phyloP scores from a whole-genome alignment of 2,113 vertebrate genomes.

The Thryonomys swinderianus region DNA sequence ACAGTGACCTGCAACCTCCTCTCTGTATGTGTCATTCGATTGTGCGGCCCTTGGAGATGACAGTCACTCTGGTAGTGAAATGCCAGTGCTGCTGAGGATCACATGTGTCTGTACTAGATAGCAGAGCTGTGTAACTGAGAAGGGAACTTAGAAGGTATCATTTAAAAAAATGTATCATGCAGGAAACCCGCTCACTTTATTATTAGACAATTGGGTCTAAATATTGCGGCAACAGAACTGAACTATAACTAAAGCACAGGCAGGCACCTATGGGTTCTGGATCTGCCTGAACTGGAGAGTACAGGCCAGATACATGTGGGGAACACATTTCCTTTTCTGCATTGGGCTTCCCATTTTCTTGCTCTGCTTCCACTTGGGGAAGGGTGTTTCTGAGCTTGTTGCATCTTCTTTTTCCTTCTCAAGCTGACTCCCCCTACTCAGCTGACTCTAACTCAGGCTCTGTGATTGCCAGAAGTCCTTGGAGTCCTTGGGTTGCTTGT shows the following conservation, averaged over 20 bases:
- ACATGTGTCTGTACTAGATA: not conserved
- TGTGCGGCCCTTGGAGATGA: not conserved
- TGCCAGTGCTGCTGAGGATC: not conserved
- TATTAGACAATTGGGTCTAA: not conserved
- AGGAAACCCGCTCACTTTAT: not conserved
- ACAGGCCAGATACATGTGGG: accelerated
- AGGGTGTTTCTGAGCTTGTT: not conserved
- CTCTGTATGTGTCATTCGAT: not conserved
- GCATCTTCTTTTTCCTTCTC: not conserved
- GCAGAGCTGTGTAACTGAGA: not conserved
- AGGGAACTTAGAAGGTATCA: not conserved
- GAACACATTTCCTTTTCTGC: not conserved
- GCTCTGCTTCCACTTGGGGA: not conserved
- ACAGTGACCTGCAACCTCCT: not conserved
- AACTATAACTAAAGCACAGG: not conserved
- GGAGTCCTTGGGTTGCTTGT: not conserved
- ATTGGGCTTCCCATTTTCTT: accelerated
- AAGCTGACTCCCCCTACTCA: not conserved
- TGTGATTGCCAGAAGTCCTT: not conserved
- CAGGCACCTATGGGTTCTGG: not conserved
- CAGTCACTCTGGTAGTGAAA: not conserved
- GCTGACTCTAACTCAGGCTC: not conserved
- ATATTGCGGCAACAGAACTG: not conserved
- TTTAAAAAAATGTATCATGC: not conserved
- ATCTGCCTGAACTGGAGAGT: not conserved